Evolutionary conservation across 1,140 invertebrate genomes (phyloP).

Genomic region (Drosophila oshimai): DNA sequence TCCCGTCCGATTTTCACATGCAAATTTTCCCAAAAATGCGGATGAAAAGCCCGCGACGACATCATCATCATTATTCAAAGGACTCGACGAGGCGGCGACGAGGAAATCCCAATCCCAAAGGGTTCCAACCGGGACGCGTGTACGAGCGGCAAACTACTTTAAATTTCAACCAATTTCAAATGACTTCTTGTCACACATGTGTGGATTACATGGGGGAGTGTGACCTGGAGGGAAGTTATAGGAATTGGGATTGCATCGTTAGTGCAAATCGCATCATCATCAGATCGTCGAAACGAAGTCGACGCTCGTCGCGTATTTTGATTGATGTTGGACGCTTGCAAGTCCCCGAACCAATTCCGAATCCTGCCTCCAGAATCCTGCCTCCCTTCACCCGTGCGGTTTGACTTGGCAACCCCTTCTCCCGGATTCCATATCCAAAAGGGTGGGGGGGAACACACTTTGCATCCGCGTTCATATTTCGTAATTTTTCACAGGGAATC

Average conservation of each 20-base stretch:
- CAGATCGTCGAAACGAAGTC: conserved; percentile 10
- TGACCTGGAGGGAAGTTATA: not conserved
- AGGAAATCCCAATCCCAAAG: conserved; percentile 79
- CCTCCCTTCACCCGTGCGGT: not conserved
- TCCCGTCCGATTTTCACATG: conserved; percentile 61
- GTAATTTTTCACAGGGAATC: conserved; percentile 65
- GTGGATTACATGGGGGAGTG: conserved; percentile 20
- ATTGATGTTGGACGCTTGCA: conserved; percentile 73
- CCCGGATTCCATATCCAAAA: conserved; percentile 14
- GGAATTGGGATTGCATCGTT: conserved; percentile 61
- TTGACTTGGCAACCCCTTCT: conserved; percentile 38
- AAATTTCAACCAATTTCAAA: conserved; percentile 78
- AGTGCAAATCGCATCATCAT: conserved; percentile 76
- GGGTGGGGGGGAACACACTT: conserved; percentile 1
- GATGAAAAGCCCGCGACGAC: conserved; percentile 43
- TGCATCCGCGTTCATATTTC: conserved; percentile 64
- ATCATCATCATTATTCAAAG: conserved; percentile 79
- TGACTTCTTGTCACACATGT: conserved; percentile 71
- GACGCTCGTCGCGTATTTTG: conserved; percentile 53
- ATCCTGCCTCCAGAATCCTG: conserved; percentile 25
- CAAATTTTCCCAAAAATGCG: conserved; percentile 58
- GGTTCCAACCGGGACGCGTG: conserved; percentile 49
- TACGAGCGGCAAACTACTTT: conserved; percentile 62
- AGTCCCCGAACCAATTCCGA: conserved; percentile 51
- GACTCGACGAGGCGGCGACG: conserved; percentile 24